Base-by-base conservation (phyloP, 2,888 invertebrate genomes). In the Baccha elongata region DNA sequence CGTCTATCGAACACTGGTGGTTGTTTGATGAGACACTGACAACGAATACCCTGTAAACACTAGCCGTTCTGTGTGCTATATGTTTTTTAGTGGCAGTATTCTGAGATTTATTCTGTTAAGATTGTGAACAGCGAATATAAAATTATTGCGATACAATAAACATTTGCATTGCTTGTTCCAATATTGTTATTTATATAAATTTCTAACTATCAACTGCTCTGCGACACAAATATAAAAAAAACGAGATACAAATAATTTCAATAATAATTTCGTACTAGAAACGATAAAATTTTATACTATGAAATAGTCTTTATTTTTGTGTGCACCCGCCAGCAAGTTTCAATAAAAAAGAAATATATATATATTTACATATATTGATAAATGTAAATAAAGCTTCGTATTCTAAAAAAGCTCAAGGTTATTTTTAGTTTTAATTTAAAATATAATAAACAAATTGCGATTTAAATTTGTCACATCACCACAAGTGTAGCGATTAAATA, bases 1-100 rank as follows among this genome's bases (percentile, higher is more conserved):
- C 53, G 19, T 76, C 76, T 65, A 80, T 65, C 52, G 58, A 80
- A 71, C 60, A 65, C 71, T 81, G 60, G 65, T 67, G 71, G 69
- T 65, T 58, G 69, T 35, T 21, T 76, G 71, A 53, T 65, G 71
- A 76, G 60, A 76, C 17, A 55, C 60, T 60, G 60, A 75, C 81
- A 75, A 58, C 69, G 69, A 75, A 68, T 29, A 69, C 50, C 69
- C 55, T 23, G 10, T 40, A 48, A 71, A 35, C 52, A 52, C 32
- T 62, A 52, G 40, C 21, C 46, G n/a, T 21, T 71, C 60, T 67
- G 32, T 75, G 65, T 62, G 42, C 46, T 65, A 13, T 75, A 58
- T 58, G 42, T 65, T 32, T 74, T 75, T 81, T 58, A 71, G 71
- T 67, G 40, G 76, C 65, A 46, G 52, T 68, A 67, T 79, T 60